These are phyloP conservation scores for Cheilosia vulpina DNA, from an alignment of 2,888 invertebrate species.

Conservation along the genomic window DNA sequence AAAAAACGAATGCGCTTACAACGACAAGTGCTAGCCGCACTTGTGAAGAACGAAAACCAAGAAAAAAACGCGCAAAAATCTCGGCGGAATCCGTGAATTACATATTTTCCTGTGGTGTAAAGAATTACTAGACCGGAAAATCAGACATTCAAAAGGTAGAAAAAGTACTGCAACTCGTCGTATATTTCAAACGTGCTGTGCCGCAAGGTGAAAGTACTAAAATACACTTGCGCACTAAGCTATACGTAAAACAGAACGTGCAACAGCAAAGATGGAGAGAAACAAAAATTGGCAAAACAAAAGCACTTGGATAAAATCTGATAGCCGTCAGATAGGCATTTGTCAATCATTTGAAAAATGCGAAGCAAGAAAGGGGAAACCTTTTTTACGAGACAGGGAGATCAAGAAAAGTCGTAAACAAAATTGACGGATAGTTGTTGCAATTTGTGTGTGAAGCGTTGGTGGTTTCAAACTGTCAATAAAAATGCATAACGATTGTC, in stretches of 20 bases:
- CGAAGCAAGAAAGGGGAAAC: neutral
- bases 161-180: constrained; percentile 49
- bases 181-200: constrained; percentile 57
- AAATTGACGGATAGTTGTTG: neutral
- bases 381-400: neutral
- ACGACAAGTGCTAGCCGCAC: constrained; percentile 41
- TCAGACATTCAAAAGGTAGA: constrained; percentile 58
- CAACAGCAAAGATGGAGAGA: neutral
- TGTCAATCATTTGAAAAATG: constrained; percentile 11
- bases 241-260: neutral
- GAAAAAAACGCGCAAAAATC: constrained; percentile 5
- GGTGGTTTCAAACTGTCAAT: too few species aligned
- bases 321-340: constrained; percentile 8
- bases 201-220: constrained; percentile 68
- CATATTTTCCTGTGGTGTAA: constrained; percentile 38
- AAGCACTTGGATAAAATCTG: constrained; percentile 9
- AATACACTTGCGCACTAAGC: constrained; percentile 14
- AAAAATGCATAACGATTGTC: too few species aligned
- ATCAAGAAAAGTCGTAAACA: neutral
- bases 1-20: constrained; percentile 16
- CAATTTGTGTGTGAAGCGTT: neutral
- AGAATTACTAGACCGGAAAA: constrained; percentile 73
- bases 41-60: neutral
- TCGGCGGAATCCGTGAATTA: constrained; percentile 51
- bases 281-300: neutral